Conservation (phyloP, 2,113 vertebrate genomes). For the Eolophus roseicapilla region DNA sequence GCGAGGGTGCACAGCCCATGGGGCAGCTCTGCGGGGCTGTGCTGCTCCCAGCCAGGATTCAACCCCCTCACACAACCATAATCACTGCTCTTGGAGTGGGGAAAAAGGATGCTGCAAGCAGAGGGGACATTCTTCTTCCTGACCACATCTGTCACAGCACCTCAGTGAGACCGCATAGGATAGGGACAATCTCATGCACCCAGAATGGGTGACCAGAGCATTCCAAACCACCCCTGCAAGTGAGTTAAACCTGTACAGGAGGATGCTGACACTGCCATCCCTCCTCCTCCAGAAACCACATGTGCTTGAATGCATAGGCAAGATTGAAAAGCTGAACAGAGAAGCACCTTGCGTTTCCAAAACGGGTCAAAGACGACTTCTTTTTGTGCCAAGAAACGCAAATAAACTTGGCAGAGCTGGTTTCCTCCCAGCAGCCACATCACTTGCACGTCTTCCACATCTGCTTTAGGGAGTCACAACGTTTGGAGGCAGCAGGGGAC, state of each 20-base stretch:
- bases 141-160: background rate
- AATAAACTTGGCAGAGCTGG: background rate
- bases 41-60: background rate
- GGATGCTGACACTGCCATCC: background rate
- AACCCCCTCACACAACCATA: fast-evolving
- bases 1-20: background rate
- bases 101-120: background rate
- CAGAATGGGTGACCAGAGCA: background rate
- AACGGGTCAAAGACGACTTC: background rate
- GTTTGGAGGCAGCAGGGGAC: background rate
- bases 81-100: background rate
- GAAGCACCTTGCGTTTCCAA: background rate
- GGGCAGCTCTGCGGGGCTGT: background rate
- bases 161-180: background rate
- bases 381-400: background rate
- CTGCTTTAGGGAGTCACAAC: fast-evolving
- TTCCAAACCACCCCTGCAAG: background rate
- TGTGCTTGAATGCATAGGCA: background rate
- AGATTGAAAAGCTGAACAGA: background rate
- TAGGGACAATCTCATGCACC: fast-evolving
- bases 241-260: background rate
- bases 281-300: fast-evolving
- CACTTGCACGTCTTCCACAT: background rate
- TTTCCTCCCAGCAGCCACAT: background rate
- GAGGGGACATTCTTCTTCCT: background rate